phyloP scores from a whole-genome alignment of 2,797 vertebrate genomes.

The Parauchenoglanis punctatus region DNA sequence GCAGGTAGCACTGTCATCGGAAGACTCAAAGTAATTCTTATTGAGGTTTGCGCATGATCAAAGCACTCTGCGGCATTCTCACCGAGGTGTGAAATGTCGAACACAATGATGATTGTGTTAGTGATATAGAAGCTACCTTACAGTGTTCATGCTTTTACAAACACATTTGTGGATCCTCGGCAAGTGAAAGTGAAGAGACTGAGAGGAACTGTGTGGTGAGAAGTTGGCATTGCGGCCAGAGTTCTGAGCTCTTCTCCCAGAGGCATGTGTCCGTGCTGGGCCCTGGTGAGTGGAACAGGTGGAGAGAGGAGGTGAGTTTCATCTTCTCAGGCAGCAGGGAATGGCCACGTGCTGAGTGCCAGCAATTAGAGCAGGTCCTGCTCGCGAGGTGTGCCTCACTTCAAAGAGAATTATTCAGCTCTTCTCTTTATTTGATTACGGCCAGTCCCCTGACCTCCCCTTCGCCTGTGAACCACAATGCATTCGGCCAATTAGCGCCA shows the following conservation, averaged over 20 bases:
- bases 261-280: conserved; percentile 35
- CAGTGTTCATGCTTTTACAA: background rate
- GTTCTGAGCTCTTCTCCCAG: conserved; percentile 13
- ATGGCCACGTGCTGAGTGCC: conserved; percentile 44
- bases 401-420: conserved; percentile 75
- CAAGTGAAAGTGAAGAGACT: background rate
- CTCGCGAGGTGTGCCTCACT: conserved; percentile 62
- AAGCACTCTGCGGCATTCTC: conserved; percentile 11
- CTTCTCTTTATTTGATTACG: conserved; percentile 68
- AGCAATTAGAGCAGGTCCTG: conserved; percentile 63
- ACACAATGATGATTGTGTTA: conserved; percentile 9
- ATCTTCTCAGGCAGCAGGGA: conserved; percentile 47
- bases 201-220: background rate
- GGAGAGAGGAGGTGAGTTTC: conserved; percentile 52
- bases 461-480: conserved; percentile 58
- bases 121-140: background rate
- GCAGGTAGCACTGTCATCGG: conserved; percentile 17
- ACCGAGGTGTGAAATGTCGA: background rate
- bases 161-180: background rate
- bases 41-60: conserved; percentile 29
- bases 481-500: conserved; percentile 66
- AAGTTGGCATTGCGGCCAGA: conserved; percentile 19
- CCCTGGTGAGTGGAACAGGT: conserved; percentile 50
- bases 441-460: conserved; percentile 63
- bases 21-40: conserved; percentile 27